Base-by-base conservation (phyloP, 2,113 vertebrate genomes). In the Dendropsophus ebraccatus region DNA sequence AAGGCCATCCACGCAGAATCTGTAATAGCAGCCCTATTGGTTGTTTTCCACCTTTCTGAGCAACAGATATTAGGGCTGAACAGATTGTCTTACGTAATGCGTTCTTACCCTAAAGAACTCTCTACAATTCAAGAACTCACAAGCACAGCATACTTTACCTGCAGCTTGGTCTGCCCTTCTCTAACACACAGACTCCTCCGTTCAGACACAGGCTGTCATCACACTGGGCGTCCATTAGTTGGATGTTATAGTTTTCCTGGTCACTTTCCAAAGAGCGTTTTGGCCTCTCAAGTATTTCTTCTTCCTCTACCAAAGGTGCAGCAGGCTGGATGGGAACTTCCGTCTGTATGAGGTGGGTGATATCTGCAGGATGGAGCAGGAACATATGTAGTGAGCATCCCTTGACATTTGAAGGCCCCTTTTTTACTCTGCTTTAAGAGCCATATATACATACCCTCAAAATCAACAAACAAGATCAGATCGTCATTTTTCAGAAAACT, bases 401-500 rank as follows among this genome's bases (percentile, higher is more conserved):
- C n/a, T n/a, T n/a, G n/a, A n/a, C n/a, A n/a, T n/a, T n/a, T n/a
- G n/a, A n/a, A n/a, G n/a, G n/a, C n/a, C n/a, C n/a, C n/a, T n/a
- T n/a, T n/a, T n/a, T n/a, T n/a, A n/a, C n/a, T n/a, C n/a, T n/a
- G n/a, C n/a, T n/a, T n/a, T n/a, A n/a, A n/a, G n/a, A n/a, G n/a
- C n/a, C n/a, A n/a, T n/a, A 21, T 10, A 41, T 21, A 79, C 67
- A 35, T 94, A 97, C 97, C 97, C 73, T 94, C 88, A 87, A 98
- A 96, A 88, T 97, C 92, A 79, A 92, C 92, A 45, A 95, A 95
- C 72, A 99, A 91, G 82, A 97, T 96, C 45, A 98, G 92, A 88
- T 96, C 92, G 4, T 95, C 88, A 10, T 97, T 96, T 89, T 97
- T 98, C 37, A 99, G 91, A 90, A 96, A 98, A 88, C 73, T 96